Evolutionary conservation across 2,797 vertebrate species (phyloP).

Genomic region (Hydrocynus forskahlii): DNA sequence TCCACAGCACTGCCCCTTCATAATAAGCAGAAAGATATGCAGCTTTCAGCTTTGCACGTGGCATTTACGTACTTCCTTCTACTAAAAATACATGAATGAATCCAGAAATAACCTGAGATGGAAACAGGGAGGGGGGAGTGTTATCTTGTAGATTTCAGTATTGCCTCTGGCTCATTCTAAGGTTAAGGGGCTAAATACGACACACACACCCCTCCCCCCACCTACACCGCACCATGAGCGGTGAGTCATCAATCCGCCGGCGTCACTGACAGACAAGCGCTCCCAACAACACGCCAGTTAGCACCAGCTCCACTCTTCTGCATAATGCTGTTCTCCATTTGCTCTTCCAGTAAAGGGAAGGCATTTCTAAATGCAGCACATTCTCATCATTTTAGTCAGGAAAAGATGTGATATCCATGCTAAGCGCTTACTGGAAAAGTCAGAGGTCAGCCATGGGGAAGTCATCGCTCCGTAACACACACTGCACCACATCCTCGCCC

Average conservation of each 20-base stretch:
- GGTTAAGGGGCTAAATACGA: constrained; percentile 63
- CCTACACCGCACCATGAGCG: constrained; percentile 66
- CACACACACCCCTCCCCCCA: constrained; percentile 51
- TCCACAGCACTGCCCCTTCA: constrained; percentile 56
- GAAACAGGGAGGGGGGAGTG: constrained; percentile 38
- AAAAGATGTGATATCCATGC: constrained; percentile 20
- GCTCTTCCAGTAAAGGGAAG: constrained; percentile 58
- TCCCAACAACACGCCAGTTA: constrained; percentile 79
- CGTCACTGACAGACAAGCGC: constrained; percentile 81
- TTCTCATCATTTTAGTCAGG: constrained; percentile 16
- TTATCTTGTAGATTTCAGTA: constrained; percentile 34
- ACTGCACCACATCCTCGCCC: constrained; percentile 30
- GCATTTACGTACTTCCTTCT: constrained; percentile 66
- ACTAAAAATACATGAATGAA: constrained; percentile 72
- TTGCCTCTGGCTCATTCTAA: constrained; percentile 45
- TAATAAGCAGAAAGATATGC: constrained; percentile 64
- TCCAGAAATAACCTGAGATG: constrained; percentile 58
- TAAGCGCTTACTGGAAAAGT: constrained; percentile 32
- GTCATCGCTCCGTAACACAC: constrained; percentile 15
- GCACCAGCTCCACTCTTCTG: constrained; percentile 73
- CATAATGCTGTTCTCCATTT: constrained; percentile 71
- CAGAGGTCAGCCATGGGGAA: constrained; percentile 22
- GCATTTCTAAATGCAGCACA: constrained; percentile 48
- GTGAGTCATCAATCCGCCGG: constrained; percentile 83
- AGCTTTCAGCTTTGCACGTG: constrained; percentile 43